phyloP scores from a whole-genome alignment of 2,888 invertebrate genomes.

The Psococerastis gibbosa region DNA sequence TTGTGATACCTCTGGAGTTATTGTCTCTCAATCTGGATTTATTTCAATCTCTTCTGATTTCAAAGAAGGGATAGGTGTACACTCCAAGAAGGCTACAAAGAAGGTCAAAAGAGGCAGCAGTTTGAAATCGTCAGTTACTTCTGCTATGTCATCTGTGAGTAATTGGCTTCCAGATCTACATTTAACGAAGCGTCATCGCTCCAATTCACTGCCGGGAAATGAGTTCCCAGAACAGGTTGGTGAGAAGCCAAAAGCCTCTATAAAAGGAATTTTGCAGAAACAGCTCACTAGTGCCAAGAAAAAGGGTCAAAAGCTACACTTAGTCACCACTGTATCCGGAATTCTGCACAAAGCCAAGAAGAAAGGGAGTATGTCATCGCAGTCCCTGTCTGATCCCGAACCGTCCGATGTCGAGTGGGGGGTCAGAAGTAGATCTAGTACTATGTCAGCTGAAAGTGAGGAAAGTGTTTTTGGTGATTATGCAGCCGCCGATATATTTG shows the following conservation, averaged over 20 bases:
- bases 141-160: slow-evolving; percentile 62
- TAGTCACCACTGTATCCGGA: slow-evolving; percentile 63
- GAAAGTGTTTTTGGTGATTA: slow-evolving; percentile 53
- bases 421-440: slow-evolving; percentile 45
- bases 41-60: slow-evolving; percentile 52
- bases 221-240: slow-evolving; percentile 29
- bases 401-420: slow-evolving; percentile 47
- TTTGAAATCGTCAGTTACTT: slow-evolving; percentile 59
- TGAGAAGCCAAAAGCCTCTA: slow-evolving; percentile 19
- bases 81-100: slow-evolving; percentile 33
- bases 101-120: slow-evolving; percentile 50
- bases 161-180: slow-evolving; percentile 67
- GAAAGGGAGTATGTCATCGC: slow-evolving; percentile 33
- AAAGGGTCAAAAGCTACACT: background rate
- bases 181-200: slow-evolving; percentile 55
- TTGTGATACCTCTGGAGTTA: slow-evolving; percentile 37
- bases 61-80: slow-evolving; percentile 30
- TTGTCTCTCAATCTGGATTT: slow-evolving; percentile 60
- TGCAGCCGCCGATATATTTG: slow-evolving; percentile 43
- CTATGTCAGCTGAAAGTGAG: slow-evolving; percentile 40
- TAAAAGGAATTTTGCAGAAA: slow-evolving; percentile 12
- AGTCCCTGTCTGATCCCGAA: slow-evolving; percentile 57
- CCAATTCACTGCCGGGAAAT: slow-evolving; percentile 61
- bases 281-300: slow-evolving; percentile 4
- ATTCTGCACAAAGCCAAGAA: slow-evolving; percentile 68